Conservation (phyloP, 2,797 vertebrate genomes). For the Cheirogaleus major region DNA sequence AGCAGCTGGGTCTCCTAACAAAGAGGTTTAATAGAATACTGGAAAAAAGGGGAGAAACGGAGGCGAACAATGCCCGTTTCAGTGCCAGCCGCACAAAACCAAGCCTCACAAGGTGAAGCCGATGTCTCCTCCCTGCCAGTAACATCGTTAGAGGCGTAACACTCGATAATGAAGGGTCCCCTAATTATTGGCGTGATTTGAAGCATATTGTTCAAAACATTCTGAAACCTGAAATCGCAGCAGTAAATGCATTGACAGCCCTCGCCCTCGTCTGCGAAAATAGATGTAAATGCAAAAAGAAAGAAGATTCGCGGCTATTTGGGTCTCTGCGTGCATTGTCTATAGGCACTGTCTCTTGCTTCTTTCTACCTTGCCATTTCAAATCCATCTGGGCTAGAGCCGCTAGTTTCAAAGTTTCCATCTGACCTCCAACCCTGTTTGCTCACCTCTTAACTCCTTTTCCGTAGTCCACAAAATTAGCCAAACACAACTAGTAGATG, state of each 20-base stretch:
- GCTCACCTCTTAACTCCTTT: conserved; percentile 39
- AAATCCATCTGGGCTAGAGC: background rate
- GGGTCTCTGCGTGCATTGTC: background rate
- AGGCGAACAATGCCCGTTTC: conserved; percentile 58
- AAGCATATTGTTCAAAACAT: conserved; percentile 62
- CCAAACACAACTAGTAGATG: conserved; percentile 58
- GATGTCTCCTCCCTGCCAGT: background rate
- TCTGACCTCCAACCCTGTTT: conserved; percentile 49
- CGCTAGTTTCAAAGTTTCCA: conserved; percentile 17
- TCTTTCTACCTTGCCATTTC: background rate
- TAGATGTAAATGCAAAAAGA: conserved; percentile 21
- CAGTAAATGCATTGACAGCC: background rate
- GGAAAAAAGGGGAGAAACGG: conserved; percentile 33
- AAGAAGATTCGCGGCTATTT: background rate
- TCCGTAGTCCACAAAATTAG: conserved; percentile 61
- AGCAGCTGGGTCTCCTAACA: conserved; percentile 75
- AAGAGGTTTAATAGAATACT: conserved; percentile 71
- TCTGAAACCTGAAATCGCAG: conserved; percentile 61
- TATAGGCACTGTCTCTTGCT: background rate
- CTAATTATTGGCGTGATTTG: conserved; percentile 11
- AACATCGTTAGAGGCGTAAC: background rate
- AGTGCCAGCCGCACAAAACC: conserved; percentile 54
- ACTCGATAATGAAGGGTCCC: conserved; percentile 38
- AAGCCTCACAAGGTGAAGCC: conserved; percentile 34
- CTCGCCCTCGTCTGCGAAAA: conserved; percentile 39